These are phyloP conservation scores for Drosophila auraria DNA, from an alignment of 1,140 invertebrate species.

Conservation along the genomic window DNA sequence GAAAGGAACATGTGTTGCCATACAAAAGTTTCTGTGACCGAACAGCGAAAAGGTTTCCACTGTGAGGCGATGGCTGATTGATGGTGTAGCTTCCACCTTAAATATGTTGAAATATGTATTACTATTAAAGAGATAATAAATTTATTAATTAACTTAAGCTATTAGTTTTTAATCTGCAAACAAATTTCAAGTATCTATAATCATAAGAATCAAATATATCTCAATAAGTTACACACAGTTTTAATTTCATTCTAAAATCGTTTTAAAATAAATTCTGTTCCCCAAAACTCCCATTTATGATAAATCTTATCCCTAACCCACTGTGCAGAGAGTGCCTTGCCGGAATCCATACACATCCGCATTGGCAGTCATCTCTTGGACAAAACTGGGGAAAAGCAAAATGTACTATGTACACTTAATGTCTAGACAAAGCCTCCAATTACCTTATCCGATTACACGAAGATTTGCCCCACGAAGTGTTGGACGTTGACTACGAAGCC, in stretches of 20 bases:
- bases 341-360: constrained; percentile 20
- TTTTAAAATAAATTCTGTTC: neutral
- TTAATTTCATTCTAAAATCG: neutral
- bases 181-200: no score
- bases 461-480: constrained; percentile 79
- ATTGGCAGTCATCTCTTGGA: constrained; percentile 58
- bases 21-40: constrained; percentile 56
- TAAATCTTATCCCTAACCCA: neutral
- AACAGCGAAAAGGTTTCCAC: constrained; percentile 45
- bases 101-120: neutral
- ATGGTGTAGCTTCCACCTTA: neutral
- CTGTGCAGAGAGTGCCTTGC: constrained; percentile 43
- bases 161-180: no score
- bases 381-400: constrained; percentile 60
- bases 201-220: no score
- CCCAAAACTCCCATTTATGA: no score
- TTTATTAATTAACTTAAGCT: neutral
- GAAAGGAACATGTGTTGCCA: constrained; percentile 68
- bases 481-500: constrained; percentile 39
- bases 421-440: constrained; percentile 85
- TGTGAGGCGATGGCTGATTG: constrained; percentile 24
- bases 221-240: no score
- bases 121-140: neutral
- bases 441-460: constrained; percentile 85
- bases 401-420: constrained; percentile 85